phyloP scores from a whole-genome alignment of 2,797 vertebrate genomes.

The Peromyscus attwateri region DNA sequence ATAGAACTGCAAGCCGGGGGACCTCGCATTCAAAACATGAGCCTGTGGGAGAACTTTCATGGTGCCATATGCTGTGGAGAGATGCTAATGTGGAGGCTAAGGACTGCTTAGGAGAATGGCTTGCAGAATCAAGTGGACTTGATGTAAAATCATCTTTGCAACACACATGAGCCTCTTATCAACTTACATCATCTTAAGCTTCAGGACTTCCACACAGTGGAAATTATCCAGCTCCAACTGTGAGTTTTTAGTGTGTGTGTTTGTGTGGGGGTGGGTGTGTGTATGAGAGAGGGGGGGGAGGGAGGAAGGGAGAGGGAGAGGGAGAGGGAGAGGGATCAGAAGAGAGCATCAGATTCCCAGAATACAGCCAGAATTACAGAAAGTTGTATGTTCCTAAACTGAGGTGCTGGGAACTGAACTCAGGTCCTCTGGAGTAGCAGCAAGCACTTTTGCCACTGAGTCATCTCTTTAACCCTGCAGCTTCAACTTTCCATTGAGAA shows the following conservation, averaged over 20 bases:
- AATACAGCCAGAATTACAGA: neutral
- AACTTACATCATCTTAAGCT: accelerated
- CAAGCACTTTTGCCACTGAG: neutral
- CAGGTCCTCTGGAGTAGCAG: neutral
- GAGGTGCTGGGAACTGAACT: neutral
- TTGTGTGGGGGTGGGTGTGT: too few relatives aligned
- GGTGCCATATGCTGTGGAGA: neutral
- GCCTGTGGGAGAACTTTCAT: neutral
- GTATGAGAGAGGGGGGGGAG: too few relatives aligned
- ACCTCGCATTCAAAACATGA: neutral
- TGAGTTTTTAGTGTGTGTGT: neutral
- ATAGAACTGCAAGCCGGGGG: too few relatives aligned
- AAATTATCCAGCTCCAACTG: neutral
- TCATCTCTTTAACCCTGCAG: neutral
- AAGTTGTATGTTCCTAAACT: neutral
- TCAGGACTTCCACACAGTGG: neutral
- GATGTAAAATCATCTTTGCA: neutral
- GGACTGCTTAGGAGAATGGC: neutral
- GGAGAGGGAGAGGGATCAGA: neutral
- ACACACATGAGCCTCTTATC: neutral
- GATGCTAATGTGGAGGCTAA: too few relatives aligned
- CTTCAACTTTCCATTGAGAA: neutral
- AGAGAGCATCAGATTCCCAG: too few relatives aligned
- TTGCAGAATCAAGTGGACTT: neutral
- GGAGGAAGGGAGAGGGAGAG: too few relatives aligned